Base-by-base conservation (phyloP, 2,113 vertebrate species). In the Electrona antarctica region DNA sequence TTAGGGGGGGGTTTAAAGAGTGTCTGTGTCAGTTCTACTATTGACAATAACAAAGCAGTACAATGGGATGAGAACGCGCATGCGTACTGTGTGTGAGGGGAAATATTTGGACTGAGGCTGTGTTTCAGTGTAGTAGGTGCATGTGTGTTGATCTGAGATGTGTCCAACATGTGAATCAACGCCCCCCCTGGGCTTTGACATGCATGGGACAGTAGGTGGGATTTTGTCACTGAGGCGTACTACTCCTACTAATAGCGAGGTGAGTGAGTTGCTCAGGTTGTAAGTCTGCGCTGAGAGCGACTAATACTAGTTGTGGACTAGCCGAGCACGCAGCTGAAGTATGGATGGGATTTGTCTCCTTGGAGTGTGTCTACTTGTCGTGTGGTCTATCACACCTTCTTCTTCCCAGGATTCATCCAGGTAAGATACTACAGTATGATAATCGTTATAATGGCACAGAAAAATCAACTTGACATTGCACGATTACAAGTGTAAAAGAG, bases 301-400 rank as follows among this genome's bases (percentile, higher is more conserved):
- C 60, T 33, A 64, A 52, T 3, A 47, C 4, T 51, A 11, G 1
- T 9, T 10, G 1, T 8, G 11, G 13, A 70, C 4, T 59, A 45
- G 15, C 1, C 2, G 46, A 21, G 58, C 2, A 0, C 1, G 1
- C 50, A 41, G 3, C 28, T 7, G 21, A 64, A 13, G 67, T 75
- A 90, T 91, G 90, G 66, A 50, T 4, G 12, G 11, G 7, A 77
- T 88, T 15, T 58, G 83, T 77, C 69, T 50, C 7, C 33, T 85
- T 12, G 13, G 73, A 64, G 76, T 79, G 71, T 81, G 62, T 73
- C 60, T 74, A 2, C 76, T 64, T 69, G 50, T 85, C 45, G 2
- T 77, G 10, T 63, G 45, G 71, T 71, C 49, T 14, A 50, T 41
- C 6, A n/a, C 47, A 6, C 67, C 76, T 46, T 63, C 48, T 52